Evolutionary conservation across 2,113 vertebrate species (phyloP).

Genomic region (Sterna hirundo): DNA sequence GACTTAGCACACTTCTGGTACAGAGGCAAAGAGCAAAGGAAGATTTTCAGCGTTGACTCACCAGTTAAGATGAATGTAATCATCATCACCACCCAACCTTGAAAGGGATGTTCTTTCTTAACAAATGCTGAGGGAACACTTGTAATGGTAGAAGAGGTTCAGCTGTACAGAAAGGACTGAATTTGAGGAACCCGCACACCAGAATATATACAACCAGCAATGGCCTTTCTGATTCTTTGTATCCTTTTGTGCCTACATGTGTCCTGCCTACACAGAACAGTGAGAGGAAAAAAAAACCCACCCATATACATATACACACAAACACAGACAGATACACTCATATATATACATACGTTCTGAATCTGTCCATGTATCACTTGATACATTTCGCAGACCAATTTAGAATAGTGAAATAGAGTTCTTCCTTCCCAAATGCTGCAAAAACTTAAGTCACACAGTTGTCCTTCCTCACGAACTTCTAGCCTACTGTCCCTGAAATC

Average conservation of each 20-base stretch:
- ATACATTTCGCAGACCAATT: not conserved
- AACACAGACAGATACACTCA: not conserved
- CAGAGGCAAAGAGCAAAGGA: not conserved
- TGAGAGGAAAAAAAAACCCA: fast-evolving
- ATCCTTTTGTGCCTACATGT: not conserved
- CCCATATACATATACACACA: not conserved
- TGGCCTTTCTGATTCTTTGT: not conserved
- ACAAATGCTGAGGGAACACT: not conserved
- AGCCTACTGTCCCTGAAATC: not conserved
- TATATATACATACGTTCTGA: not conserved
- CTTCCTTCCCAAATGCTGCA: not conserved
- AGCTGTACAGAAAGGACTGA: not conserved
- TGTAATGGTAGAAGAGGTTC: not conserved
- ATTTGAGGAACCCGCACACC: not conserved
- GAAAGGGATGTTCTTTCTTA: not conserved
- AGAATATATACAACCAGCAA: not conserved
- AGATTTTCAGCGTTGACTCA: constrained; percentile 2
- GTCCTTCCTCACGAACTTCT: not conserved
- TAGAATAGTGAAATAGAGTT: not conserved
- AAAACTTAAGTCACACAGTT: not conserved
- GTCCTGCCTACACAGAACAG: not conserved
- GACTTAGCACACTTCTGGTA: not conserved
- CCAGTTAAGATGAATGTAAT: not conserved
- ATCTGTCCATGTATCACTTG: not conserved
- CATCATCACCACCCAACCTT: not conserved